These are phyloP conservation scores for Narcine bancroftii DNA, from an alignment of 2,113 vertebrate species.

Conservation along the genomic window DNA sequence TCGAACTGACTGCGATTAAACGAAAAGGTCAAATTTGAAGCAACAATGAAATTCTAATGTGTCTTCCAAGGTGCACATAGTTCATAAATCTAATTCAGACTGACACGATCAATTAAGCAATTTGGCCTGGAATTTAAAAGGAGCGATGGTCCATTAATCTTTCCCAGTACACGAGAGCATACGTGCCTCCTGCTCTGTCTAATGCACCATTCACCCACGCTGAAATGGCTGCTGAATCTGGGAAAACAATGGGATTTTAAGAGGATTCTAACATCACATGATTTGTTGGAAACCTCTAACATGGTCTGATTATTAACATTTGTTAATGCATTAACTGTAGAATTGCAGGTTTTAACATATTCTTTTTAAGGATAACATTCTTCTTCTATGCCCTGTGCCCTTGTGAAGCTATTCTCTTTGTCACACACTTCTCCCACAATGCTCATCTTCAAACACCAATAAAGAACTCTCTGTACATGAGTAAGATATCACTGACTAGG, in stretches of 20 bases:
- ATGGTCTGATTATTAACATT: neutral
- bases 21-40: neutral
- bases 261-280: neutral
- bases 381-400: neutral
- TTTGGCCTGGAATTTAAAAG: constrained; percentile 2
- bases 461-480: too few species aligned
- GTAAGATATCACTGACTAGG: too few species aligned
- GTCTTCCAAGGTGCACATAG: neutral
- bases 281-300: neutral
- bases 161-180: neutral
- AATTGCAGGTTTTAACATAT: neutral
- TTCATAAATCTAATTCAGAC: constrained; percentile 4
- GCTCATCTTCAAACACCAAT: too few species aligned
- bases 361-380: neutral
- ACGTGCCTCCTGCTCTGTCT: too few species aligned
- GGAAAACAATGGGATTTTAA: too few species aligned
- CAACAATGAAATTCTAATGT: constrained; percentile 23
- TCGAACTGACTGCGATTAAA: neutral
- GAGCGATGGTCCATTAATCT: neutral
- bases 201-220: neutral
- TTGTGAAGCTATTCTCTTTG: neutral
- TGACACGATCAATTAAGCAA: neutral
- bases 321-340: neutral
- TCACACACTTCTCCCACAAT: neutral
- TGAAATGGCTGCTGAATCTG: neutral